A percentile compares a stretch with the other conserved stretches of the same genome.
Evolutionary conservation across 2,888 invertebrate genomes (phyloP).

Genomic region (Polyommatus icarus): DNA sequence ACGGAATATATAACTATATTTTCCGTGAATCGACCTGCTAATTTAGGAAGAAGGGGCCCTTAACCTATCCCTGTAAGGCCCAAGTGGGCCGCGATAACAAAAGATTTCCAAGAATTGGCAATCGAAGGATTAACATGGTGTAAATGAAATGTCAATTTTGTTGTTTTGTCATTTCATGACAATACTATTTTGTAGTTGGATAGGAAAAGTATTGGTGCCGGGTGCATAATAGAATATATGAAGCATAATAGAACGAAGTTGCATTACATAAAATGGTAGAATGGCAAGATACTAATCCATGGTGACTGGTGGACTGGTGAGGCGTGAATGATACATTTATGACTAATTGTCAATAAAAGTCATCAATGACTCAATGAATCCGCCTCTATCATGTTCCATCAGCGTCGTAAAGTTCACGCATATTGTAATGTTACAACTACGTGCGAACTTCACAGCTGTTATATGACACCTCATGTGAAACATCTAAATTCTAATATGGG

Average conservation of each 20-base stretch:
- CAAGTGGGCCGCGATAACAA: too few species aligned
- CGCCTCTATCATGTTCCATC: background rate
- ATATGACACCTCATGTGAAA: background rate
- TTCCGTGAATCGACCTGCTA: too few species aligned
- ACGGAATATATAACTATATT: too few species aligned
- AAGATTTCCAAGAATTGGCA: too few species aligned
- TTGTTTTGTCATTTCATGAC: too few species aligned
- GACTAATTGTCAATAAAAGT: constrained; percentile 12
- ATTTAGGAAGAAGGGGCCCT: too few species aligned
- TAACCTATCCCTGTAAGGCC: too few species aligned
- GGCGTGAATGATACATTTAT: constrained; percentile 12
- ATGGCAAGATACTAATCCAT: background rate
- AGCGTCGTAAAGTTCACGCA: background rate
- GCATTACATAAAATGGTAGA: background rate
- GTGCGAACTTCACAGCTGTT: constrained; percentile 1
- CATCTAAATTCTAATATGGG: background rate
- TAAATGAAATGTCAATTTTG: too few species aligned
- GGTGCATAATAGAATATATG: too few species aligned
- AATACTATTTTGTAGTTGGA: too few species aligned
- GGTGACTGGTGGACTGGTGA: background rate
- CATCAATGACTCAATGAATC: background rate
- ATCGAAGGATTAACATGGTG: too few species aligned
- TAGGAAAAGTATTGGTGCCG: too few species aligned
- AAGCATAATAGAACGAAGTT: background rate
- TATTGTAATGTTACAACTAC: background rate